Base-by-base conservation (phyloP, 2,797 vertebrate genomes). In the Chelonia mydas region DNA sequence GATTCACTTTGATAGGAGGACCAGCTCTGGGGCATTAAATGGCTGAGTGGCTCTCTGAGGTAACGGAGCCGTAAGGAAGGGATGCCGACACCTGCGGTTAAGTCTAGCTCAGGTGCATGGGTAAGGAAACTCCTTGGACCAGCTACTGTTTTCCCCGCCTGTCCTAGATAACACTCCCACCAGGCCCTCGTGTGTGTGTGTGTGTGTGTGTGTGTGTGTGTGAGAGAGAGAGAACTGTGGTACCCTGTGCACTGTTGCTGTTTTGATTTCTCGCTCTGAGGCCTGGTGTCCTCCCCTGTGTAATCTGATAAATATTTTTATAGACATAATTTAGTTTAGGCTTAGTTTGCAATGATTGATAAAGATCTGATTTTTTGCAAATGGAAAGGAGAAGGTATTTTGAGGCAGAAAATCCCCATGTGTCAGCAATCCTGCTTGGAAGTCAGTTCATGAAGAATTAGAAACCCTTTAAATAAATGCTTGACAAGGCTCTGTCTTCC, bases 401-500 rank as follows among this genome's bases (percentile, higher is more conserved):
- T 86, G 94, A 54, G 59, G 86, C 88, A 83, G 88, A 88, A 93
- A 95, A 94, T 93, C 92, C 88, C 93, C 85, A 59, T 92, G 92
- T 92, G 89, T 95, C 96, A 93, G 87, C 92, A 95, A 95, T 92
- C 84, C 89, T 96, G 94, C 93, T 92, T 92, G 95, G 92, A 96
- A 95, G 94, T 96, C 90, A 84, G 93, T 89, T 90, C 95, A 93
- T 94, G 95, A 96, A 92, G 95, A 96, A 94, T 95, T 92, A 84
- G 96, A 95, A 91, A 92, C 90, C 88, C 92, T 96, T 96, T 96
- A 89, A 96, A 97, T 98, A 98, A 98, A 98, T 97, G 98, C 97
- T 98, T 98, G 98, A 98, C 97, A 95, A 96, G 94, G 95, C 97
- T 98, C 98, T 98, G 97, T 98, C 97, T 98, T 86, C 90, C 93